Conservation (phyloP, 2,113 vertebrate genomes). For the Cranoglanis bouderius region DNA sequence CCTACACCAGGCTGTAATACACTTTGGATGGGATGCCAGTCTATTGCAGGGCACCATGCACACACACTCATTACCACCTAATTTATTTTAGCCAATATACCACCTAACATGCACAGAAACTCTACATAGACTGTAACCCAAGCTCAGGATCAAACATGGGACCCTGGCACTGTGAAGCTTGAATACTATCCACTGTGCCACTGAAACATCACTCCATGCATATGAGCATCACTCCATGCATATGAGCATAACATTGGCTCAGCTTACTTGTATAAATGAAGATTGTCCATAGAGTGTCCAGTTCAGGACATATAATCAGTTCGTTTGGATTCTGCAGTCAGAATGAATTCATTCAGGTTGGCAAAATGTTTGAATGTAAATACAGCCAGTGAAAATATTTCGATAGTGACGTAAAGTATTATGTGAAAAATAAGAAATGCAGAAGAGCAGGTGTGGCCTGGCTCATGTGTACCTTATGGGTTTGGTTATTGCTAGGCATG, state of each 20-base stretch:
- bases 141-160: background rate
- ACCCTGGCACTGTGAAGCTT: background rate
- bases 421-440: background rate
- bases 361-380: background rate
- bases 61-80: background rate
- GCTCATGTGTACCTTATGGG: constrained; percentile 23
- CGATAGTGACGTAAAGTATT: background rate
- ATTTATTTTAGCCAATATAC: too few species aligned
- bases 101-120: background rate
- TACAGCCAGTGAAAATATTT: background rate
- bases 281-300: background rate
- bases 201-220: too few species aligned
- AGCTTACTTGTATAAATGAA: background rate
- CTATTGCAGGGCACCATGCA: background rate
- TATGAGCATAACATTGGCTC: too few species aligned
- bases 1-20: background rate
- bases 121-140: background rate
- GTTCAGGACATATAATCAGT: background rate
- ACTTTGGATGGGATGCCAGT: background rate
- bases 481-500: background rate
- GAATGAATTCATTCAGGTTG: background rate
- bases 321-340: background rate
- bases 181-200: background rate
- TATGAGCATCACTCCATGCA: too few species aligned
- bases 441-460: background rate